A percentile compares a stretch with the other conserved stretches of the same genome.
These are phyloP conservation scores for Suillia variegata DNA, from an alignment of 2,888 invertebrate species.

Conservation along the genomic window DNA sequence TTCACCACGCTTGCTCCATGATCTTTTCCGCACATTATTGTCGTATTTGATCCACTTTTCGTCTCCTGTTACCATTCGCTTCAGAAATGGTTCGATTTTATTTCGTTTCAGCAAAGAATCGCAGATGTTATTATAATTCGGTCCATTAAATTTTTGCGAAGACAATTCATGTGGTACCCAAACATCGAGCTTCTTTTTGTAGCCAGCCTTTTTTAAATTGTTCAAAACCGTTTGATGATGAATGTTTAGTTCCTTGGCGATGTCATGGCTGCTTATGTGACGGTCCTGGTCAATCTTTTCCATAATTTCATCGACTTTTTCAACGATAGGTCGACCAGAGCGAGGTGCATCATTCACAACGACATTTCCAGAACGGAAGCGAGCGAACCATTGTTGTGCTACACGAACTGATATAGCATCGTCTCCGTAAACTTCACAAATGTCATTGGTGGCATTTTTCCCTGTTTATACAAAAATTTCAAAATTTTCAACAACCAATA, in stretches of 20 bases:
- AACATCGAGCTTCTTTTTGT: slow-evolving; percentile 3
- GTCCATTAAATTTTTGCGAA: not conserved
- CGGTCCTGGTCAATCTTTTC: not conserved
- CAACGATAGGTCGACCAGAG: not conserved
- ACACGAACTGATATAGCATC: not conserved
- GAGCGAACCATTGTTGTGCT: not conserved
- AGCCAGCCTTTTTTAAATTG: not conserved
- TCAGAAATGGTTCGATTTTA: not conserved
- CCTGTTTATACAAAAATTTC: not conserved
- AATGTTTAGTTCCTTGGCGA: slow-evolving; percentile 12
- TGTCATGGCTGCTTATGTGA: not conserved
- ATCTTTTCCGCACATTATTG: not conserved
- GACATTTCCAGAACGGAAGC: slow-evolving; percentile 6
- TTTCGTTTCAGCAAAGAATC: not conserved
- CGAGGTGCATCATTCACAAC: slow-evolving; percentile 4
- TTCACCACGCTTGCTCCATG: not conserved
- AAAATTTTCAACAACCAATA: not conserved
- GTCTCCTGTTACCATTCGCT: slow-evolving; percentile 4
- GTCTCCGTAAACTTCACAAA: not conserved
- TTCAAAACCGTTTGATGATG: slow-evolving; percentile 9
- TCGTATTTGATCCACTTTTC: slow-evolving; percentile 1
- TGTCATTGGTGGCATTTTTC: not conserved
- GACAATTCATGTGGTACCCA: slow-evolving; percentile 1
- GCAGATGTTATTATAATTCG: slow-evolving; percentile 3
- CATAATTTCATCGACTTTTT: not conserved